Base-by-base conservation (phyloP, 1,140 invertebrate genomes). In the Drosophila tani region DNA sequence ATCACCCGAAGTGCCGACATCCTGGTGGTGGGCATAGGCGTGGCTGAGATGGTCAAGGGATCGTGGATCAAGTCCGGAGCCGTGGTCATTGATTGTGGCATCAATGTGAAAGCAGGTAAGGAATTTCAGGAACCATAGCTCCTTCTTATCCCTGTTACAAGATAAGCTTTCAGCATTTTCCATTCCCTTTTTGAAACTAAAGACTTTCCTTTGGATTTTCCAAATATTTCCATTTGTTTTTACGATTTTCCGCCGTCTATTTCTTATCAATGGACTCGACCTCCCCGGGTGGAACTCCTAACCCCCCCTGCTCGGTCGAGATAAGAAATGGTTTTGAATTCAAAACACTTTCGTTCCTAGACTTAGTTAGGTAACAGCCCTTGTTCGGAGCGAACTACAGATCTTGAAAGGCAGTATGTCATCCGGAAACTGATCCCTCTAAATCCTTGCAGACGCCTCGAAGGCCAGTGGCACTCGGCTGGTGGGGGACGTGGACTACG, bases 51-150 rank as follows among this genome's bases (percentile, higher is more conserved):
- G 93, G 98, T 99, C 1, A 98, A 98, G 93, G 97, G 96, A 0
- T 96, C 96, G 55, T 99, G 99, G 99, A 96, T 99, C 47, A 99
- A 99, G 94, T 97, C 98, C 0, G 98, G 99, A 19, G 98, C 99
- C 50, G 96, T 99, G 32, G 99, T 99, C n/a, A 99, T 99, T 80
- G 99, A 99, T 93, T 99, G 99, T 94, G 99, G 99, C 45, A 99
- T 99, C 60, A 99, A 99, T 93, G 95, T 96, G 5, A 96, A 99
- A 79, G 95, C 97, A 94, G 98, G 98, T 98, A 32, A 27, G 3
- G 17, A 3, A 17, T 35, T n/a, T 11, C 4, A 14, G 15, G 17
- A 21, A 1, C 8, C 5, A 0, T 21, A 21, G 3, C 0, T 3
- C 35, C 14, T 50, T 2, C 17, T 35, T 8, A 21, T 19, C 15